Evolutionary conservation across 2,797 vertebrate species (phyloP), one percentile per base, ranked within the genome.

Genomic region (Sylvia borin): DNA sequence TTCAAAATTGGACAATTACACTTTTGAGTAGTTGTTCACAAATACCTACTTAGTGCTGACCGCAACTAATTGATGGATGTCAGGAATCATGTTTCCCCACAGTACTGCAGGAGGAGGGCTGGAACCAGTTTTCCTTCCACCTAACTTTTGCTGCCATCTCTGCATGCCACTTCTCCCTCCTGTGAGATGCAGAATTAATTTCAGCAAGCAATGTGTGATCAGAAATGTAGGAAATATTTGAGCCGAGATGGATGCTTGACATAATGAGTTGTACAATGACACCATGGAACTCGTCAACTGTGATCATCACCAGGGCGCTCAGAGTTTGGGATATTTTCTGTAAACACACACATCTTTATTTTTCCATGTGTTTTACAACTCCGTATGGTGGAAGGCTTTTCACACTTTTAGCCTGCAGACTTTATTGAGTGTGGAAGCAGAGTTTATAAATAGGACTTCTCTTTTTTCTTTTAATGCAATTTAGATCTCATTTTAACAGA

Each of bases 321-420:
- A 91, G 74, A 79, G 36, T 77, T 88, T 51, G 13, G 90, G 76
- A 55, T 87, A 82, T 92, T 92, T 91, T 89, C 80, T 75, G 80
- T 93, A 93, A 96, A 95, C 55, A 94, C 62, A 94, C 72, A 92
- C 54, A 78, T 92, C 87, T 93, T 93, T 86, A 86, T 86, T 96
- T 95, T 96, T 83, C 74, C 55, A n/a, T 79, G 65, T 91, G 74
- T 89, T 96, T 94, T 85, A 15, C 29, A 78, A 88, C 71, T 17
- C 36, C 36, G 6, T 77, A 85, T 83, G 72, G 74, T 76, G 17
- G 68, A 94, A 95, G 74, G 62, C 40, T 96, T 97, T 95, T 96
- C 87, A 81, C 94, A 79, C 87, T 93, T 95, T 88, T 93, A 96
- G 89, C 87, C 91, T 95, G 74, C 66, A 93, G 62, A 88, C 85